These are phyloP conservation scores for Sussaba pulchella DNA, from an alignment of 2,888 invertebrate genomes.

Conservation along the genomic window DNA sequence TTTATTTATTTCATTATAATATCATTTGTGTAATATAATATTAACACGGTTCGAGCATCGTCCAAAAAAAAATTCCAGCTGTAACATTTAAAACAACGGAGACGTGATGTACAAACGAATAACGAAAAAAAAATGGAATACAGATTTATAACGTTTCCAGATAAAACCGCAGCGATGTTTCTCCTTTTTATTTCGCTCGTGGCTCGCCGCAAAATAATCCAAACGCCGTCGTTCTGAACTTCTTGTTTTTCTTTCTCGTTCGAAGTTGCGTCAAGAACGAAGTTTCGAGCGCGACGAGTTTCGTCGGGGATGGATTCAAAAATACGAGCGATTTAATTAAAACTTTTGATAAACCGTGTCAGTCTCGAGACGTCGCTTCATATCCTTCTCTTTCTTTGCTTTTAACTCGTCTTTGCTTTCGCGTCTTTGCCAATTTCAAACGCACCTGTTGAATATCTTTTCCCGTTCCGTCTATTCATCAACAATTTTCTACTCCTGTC, in stretches of 20 bases:
- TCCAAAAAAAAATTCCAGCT: too few species aligned
- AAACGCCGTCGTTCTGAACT: neutral
- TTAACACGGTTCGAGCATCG: too few species aligned
- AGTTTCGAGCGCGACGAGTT: too few species aligned
- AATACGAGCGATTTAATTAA: slow-evolving; percentile 44
- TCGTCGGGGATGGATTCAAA: slow-evolving; percentile 24
- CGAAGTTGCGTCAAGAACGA: slow-evolving; percentile 14
- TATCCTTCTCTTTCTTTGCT: neutral
- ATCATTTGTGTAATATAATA: too few species aligned
- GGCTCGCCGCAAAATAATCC: slow-evolving; percentile 2
- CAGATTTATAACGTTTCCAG: neutral
- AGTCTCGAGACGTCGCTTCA: slow-evolving; percentile 3
- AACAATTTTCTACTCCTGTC: neutral
- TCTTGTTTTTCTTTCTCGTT: too few species aligned
- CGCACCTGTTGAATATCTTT: slow-evolving; percentile 29
- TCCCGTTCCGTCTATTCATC: neutral
- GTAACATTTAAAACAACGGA: too few species aligned
- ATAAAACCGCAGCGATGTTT: neutral
- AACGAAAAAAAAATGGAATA: slow-evolving; percentile 20
- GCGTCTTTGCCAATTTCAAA: slow-evolving; percentile 9
- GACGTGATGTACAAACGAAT: too few species aligned
- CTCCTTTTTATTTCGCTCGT: neutral
- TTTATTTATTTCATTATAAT: too few species aligned
- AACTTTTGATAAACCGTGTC: slow-evolving; percentile 39
- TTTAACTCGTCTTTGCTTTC: neutral